Percentiles rank a stretch among this genome's conserved stretches.
phyloP scores from a whole-genome alignment of 23 tunicate species.

The Trididemnum nubilum region DNA sequence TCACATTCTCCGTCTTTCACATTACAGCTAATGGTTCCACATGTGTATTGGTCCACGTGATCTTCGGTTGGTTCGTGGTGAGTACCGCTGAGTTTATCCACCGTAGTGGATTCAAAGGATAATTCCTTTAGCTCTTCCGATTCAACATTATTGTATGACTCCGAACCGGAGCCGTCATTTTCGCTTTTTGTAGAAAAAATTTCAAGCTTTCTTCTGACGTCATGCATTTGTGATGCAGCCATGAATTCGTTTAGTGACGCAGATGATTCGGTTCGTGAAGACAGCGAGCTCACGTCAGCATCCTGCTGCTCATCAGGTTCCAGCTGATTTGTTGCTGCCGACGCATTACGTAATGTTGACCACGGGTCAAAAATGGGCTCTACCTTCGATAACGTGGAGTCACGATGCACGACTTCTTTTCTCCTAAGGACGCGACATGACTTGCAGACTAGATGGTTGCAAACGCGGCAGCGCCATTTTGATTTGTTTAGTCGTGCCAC shows the following conservation, averaged over 20 bases:
- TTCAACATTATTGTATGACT: neutral
- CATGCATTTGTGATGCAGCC: neutral
- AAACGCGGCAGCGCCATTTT: constrained; percentile 46
- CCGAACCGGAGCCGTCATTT: neutral
- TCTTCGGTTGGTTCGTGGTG: neutral
- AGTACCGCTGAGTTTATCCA: neutral
- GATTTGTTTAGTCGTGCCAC: constrained; percentile 20
- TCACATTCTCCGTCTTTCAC: neutral
- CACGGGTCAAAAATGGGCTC: neutral
- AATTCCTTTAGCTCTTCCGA: neutral
- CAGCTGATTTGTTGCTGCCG: neutral
- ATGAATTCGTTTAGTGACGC: neutral
- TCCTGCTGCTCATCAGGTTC: neutral
- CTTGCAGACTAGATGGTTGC: constrained; percentile 74
- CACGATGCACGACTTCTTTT: neutral
- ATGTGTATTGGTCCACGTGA: neutral
- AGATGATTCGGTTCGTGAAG: neutral
- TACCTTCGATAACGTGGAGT: too few relatives aligned
- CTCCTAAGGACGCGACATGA: constrained; percentile 46
- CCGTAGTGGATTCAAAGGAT: neutral
- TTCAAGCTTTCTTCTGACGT: neutral
- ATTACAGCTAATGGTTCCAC: neutral
- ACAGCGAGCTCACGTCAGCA: constrained; percentile 11
- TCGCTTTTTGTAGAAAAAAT: neutral
- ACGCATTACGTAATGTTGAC: neutral